These are phyloP conservation scores for Pissodes strobi DNA, from an alignment of 1,140 invertebrate genomes.

Conservation along the genomic window DNA sequence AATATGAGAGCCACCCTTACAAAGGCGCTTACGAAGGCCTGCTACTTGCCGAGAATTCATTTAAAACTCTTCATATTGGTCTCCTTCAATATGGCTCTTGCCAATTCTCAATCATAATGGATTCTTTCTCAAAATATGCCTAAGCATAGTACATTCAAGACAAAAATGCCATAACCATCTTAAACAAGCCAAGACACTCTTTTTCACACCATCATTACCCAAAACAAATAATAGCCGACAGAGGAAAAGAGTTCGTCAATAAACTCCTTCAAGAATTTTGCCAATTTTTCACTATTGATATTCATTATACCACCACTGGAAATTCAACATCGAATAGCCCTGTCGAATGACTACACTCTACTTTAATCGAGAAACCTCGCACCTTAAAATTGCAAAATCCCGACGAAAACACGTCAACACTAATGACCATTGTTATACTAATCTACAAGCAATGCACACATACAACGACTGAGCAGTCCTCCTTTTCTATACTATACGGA, in stretches of 20 bases:
- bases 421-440: slow-evolving; percentile 35
- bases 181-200: slow-evolving; percentile 3
- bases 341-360: slow-evolving; percentile 41
- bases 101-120: slow-evolving; percentile 39
- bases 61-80: slow-evolving; percentile 44
- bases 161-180: too few relatives aligned
- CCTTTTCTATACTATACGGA: slow-evolving; percentile 40
- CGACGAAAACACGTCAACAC: slow-evolving; percentile 7
- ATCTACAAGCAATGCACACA: slow-evolving; percentile 41
- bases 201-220: slow-evolving; percentile 12
- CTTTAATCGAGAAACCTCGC: slow-evolving; percentile 36
- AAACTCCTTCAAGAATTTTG: slow-evolving; percentile 38
- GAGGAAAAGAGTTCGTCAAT: too few relatives aligned
- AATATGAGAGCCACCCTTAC: too few relatives aligned
- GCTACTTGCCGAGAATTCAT: slow-evolving; percentile 40
- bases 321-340: slow-evolving; percentile 34
- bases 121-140: too few relatives aligned
- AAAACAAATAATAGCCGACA: too few relatives aligned
- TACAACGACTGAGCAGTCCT: slow-evolving; percentile 28
- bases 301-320: too few relatives aligned
- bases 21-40: slow-evolving; percentile 31
- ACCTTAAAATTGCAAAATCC: slow-evolving; percentile 21
- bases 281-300: slow-evolving; percentile 29
- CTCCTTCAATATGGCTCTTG: too few relatives aligned
- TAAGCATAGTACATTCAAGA: too few relatives aligned